phyloP scores from a whole-genome alignment of 2,797 vertebrate species.

The Myotis pilosus region DNA sequence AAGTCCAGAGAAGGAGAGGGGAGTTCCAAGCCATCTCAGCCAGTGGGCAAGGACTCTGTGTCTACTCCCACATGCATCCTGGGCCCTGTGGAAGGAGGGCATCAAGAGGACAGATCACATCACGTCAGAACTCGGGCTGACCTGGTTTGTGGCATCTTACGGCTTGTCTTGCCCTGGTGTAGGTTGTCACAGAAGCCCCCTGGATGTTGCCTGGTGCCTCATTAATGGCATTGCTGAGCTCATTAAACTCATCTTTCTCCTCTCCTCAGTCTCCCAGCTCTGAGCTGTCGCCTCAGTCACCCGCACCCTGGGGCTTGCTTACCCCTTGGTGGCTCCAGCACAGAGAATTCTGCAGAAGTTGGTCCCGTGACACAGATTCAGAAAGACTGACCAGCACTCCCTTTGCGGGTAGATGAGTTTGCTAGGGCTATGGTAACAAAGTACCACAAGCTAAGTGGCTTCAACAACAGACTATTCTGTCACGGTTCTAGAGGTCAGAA shows the following conservation, averaged over 20 bases:
- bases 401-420: background rate
- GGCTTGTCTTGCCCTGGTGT: background rate
- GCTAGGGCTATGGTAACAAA: background rate
- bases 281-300: slow-evolving; percentile 57
- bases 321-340: background rate
- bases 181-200: background rate
- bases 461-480: background rate
- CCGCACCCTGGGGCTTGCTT: slow-evolving; percentile 21
- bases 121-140: background rate
- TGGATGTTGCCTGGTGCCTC: slow-evolving; percentile 72
- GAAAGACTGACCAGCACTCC: background rate
- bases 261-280: slow-evolving; percentile 65
- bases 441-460: background rate
- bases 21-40: background rate
- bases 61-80: background rate
- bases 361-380: slow-evolving; percentile 19
- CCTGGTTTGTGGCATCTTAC: slow-evolving; percentile 18
- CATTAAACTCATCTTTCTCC: slow-evolving; percentile 80
- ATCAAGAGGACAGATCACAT: slow-evolving; percentile 39
- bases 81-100: background rate
- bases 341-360: background rate
- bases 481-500: background rate
- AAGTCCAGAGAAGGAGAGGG: background rate
- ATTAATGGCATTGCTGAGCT: slow-evolving; percentile 77
- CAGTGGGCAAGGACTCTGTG: background rate